Percentiles rank a stretch among this genome's conserved stretches.
Evolutionary conservation across 2,888 invertebrate genomes (phyloP).

Genomic region (Steinernema carpocapsae): DNA sequence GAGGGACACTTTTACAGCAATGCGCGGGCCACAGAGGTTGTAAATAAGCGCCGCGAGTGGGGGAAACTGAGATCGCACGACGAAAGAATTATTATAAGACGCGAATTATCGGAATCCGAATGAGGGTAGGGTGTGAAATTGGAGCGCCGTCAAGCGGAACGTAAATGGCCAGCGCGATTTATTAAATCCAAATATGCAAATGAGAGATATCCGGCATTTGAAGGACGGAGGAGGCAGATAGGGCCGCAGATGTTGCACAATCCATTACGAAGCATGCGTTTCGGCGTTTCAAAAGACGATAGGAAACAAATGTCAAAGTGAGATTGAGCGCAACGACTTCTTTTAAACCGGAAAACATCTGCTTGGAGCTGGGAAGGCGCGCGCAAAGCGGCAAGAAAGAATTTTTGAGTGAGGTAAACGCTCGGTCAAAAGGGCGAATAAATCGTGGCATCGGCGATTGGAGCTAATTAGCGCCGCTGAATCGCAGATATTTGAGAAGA

Average conservation of each 20-base stretch:
- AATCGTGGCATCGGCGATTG: constrained; percentile 16
- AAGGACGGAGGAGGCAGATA: no score
- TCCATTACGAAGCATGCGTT: neutral
- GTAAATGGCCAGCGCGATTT: constrained; percentile 17
- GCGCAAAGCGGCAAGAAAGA: neutral
- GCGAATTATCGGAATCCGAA: constrained; percentile 1
- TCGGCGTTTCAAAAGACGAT: neutral
- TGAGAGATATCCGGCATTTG: constrained; percentile 14
- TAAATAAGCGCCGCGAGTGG: constrained; percentile 1
- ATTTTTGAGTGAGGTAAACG: neutral
- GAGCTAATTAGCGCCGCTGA: constrained; percentile 23
- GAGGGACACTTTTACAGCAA: constrained; percentile 20
- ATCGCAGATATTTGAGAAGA: constrained; percentile 6
- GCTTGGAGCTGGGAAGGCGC: neutral
- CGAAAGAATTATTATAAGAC: neutral
- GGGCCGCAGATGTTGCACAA: constrained; percentile 18
- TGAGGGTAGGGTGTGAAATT: neutral
- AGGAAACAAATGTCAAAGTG: neutral
- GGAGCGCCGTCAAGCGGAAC: constrained; percentile 19
- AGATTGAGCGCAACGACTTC: neutral
- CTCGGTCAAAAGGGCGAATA: constrained; percentile 11
- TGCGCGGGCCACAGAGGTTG: constrained; percentile 14
- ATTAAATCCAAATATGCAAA: constrained; percentile 23
- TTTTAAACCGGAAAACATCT: constrained; percentile 10
- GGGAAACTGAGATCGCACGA: neutral